Evolutionary conservation across 2,113 vertebrate genomes (phyloP), one percentile per base, ranked within the genome.

Genomic region (Podilymbus podiceps): DNA sequence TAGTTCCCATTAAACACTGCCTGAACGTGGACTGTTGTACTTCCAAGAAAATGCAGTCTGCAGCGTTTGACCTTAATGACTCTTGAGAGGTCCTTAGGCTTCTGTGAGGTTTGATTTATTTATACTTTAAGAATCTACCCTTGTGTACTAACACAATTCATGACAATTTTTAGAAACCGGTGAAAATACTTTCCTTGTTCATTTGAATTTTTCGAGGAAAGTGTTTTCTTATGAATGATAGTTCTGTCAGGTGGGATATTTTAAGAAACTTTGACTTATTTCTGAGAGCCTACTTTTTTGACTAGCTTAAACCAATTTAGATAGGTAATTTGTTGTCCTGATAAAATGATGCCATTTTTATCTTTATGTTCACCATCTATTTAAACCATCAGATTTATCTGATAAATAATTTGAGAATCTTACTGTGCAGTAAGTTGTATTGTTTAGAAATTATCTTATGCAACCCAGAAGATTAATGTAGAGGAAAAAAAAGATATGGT

Each of bases 381-480:
- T 88, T 73, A 42, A 73, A 63, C 38, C 25, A 10, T 31, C 22
- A 71, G n/a, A 15, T 83, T 64, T 35, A 44, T 52, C 69, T 64
- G 77, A n/a, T 92, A 42, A 90, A 62, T 52, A 38, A 80, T 78
- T 66, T 35, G 75, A 71, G 90, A 63, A 18, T 67, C 74, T 88
- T 71, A 17, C 58, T 49, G 60, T 58, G 38, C 62, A n/a, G 49
- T 76, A 76, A 94, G 81, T 64, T 94, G 81, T 85, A 86, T 92
- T 88, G 73, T 85, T 94, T 90, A 72, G 90, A 66, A 95, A 91
- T 88, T 82, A 82, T 33, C 89, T 69, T 93, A 35, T 52, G 47
- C 56, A 90, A 77, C 69, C 66, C 71, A 55, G 90, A 94, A 96
- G 89, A 96, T 82, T 86, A 96, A 95, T 88, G 87, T 64, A 38